phyloP scores from a whole-genome alignment of 2,888 invertebrate species.

The Platynereis dumerilii region DNA sequence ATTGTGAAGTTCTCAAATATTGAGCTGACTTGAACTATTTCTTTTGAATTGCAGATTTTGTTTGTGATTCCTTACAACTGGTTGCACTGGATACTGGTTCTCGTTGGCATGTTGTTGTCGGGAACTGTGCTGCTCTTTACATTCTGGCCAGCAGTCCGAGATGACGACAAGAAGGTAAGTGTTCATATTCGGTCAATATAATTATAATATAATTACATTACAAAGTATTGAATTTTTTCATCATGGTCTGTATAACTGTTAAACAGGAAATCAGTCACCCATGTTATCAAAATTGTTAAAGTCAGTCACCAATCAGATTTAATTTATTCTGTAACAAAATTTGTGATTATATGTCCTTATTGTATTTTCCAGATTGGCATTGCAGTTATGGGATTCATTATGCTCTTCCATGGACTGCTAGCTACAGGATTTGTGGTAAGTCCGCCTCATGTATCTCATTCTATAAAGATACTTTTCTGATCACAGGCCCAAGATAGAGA shows the following conservation, averaged over 20 bases:
- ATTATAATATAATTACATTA: neutral
- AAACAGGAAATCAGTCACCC: no score
- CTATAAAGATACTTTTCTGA: no score
- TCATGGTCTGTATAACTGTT: neutral
- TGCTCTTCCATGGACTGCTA: slow-evolving; percentile 79
- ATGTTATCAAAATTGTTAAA: no score
- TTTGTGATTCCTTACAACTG: slow-evolving; percentile 82
- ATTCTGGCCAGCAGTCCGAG: slow-evolving; percentile 76
- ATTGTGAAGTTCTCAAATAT: no score
- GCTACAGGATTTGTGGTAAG: slow-evolving; percentile 83
- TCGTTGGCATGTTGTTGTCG: slow-evolving; percentile 81
- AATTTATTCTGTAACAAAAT: no score
- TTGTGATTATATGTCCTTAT: no score
- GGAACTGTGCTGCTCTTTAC: slow-evolving; percentile 85
- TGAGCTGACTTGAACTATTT: no score
- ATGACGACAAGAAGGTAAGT: slow-evolving; percentile 64
- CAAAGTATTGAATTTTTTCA: neutral
- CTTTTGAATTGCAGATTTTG: slow-evolving; percentile 68
- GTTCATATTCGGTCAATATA: no score
- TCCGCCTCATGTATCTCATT: slow-evolving; percentile 10
- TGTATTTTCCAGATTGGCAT: slow-evolving; percentile 70
- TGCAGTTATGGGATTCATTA: slow-evolving; percentile 72
- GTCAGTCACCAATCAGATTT: no score
- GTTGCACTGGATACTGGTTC: slow-evolving; percentile 87
- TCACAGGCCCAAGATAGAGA: no score